Evolutionary conservation across 1,140 invertebrate genomes (phyloP).

Genomic region (Sycophaga agraensis): DNA sequence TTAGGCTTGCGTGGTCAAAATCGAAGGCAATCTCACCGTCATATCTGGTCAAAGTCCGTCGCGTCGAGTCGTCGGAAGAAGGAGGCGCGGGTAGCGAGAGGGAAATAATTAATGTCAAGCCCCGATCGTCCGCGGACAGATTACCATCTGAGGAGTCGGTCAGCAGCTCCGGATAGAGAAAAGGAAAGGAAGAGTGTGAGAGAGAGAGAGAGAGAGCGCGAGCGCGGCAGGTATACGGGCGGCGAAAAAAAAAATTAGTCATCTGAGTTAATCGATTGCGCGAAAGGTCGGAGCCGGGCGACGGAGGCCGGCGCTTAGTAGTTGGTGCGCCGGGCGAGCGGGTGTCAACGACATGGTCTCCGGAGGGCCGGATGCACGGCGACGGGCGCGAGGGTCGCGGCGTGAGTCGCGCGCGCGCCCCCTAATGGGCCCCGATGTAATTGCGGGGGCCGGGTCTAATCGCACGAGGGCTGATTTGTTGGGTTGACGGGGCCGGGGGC

Average conservation of each 20-base stretch:
- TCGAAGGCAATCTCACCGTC: too few species aligned
- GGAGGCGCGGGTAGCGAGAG: not conserved
- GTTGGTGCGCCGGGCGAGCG: too few species aligned
- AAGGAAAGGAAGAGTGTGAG: not conserved
- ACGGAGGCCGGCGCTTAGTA: not conserved
- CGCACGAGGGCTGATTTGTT: not conserved
- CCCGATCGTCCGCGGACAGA: not conserved
- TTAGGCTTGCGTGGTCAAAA: too few species aligned
- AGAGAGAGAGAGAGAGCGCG: not conserved
- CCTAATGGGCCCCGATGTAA: too few species aligned
- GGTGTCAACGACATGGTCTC: too few species aligned
- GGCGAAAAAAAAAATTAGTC: slow-evolving; percentile 22
- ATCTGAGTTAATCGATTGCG: slow-evolving; percentile 20
- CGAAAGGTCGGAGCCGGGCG: not conserved
- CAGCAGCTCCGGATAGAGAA: not conserved
- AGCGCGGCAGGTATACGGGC: too few species aligned
- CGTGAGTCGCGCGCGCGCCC: slow-evolving; percentile 1
- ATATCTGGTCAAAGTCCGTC: too few species aligned
- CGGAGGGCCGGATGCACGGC: too few species aligned
- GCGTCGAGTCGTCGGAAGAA: too few species aligned
- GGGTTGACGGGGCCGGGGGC: too few species aligned
- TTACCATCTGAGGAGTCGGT: not conserved
- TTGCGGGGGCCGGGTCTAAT: not conserved
- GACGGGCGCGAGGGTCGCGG: too few species aligned
- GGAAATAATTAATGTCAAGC: slow-evolving; percentile 2